Conservation (phyloP, 2,797 vertebrate genomes). For the Geotria australis region DNA sequence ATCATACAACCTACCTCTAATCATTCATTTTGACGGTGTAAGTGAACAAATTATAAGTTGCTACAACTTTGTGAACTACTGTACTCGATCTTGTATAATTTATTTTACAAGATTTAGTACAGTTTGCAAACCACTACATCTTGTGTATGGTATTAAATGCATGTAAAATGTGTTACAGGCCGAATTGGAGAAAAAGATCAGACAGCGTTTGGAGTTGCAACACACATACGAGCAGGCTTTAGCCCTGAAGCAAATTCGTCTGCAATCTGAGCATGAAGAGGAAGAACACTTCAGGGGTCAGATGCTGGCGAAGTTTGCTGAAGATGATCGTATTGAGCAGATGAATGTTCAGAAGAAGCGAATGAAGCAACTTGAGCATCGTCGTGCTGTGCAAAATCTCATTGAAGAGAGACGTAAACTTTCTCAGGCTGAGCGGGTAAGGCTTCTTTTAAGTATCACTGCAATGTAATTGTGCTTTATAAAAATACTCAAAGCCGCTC, state of each 20-base stretch:
- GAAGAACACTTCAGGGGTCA: slow-evolving; percentile 28
- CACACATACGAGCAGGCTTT: slow-evolving; percentile 30
- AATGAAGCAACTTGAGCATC: slow-evolving; percentile 60
- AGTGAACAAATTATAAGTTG: no score
- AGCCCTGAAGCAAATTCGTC: slow-evolving; percentile 25
- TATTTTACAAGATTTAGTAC: no score
- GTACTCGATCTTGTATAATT: no score
- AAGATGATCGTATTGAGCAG: slow-evolving; percentile 54
- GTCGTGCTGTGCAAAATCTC: slow-evolving; percentile 32
- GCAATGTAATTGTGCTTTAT: neutral
- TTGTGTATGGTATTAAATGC: no score
- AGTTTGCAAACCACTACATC: no score
- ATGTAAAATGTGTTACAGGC: slow-evolving; percentile 14
- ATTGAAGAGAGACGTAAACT: slow-evolving; percentile 28
- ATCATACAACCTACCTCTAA: no score
- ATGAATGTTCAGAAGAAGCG: slow-evolving; percentile 48
- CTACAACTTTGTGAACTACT: no score
- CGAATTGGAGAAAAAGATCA: slow-evolving; percentile 40
- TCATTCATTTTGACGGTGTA: no score
- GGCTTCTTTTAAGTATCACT: neutral
- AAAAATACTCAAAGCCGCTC: no score
- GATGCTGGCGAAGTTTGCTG: slow-evolving; percentile 45
- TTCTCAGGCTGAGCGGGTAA: slow-evolving; percentile 32
- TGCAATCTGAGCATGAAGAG: slow-evolving; percentile 25
- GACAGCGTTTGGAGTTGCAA: slow-evolving; percentile 31